phyloP scores from a whole-genome alignment of 2,888 invertebrate species.

The Aporophyla lueneburgensis region DNA sequence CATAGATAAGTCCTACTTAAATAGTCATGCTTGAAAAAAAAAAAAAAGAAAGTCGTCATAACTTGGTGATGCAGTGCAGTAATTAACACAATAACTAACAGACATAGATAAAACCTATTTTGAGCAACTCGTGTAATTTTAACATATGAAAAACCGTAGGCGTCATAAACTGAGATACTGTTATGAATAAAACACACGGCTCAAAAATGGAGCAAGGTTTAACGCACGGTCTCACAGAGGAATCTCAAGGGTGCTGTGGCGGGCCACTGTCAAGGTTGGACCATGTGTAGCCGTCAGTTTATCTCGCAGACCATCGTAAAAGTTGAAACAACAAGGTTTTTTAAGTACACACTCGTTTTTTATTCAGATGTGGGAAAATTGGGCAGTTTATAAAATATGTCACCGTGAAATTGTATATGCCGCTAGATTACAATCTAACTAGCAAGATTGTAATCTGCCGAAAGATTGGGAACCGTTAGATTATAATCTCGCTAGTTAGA shows the following conservation, averaged over 20 bases:
- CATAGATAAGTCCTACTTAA: not conserved
- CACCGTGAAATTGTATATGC: too few relatives aligned
- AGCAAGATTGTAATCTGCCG: too few relatives aligned
- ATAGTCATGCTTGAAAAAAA: too few relatives aligned
- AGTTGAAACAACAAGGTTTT: constrained; percentile 33
- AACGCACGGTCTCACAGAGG: constrained; percentile 40
- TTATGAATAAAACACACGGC: constrained; percentile 51
- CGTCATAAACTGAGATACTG: constrained; percentile 24
- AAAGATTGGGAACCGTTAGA: too few relatives aligned
- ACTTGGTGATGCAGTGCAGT: too few relatives aligned
- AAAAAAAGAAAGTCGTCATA: too few relatives aligned
- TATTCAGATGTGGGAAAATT: too few relatives aligned
- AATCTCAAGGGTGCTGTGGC: constrained; percentile 54
- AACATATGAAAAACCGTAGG: constrained; percentile 6
- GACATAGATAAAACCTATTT: not conserved
- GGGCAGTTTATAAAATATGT: too few relatives aligned
- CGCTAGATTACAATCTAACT: too few relatives aligned
- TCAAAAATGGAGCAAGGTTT: constrained; percentile 58
- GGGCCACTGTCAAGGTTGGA: constrained; percentile 49
- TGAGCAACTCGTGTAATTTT: constrained; percentile 4
- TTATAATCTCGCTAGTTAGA: too few relatives aligned
- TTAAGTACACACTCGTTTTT: constrained; percentile 12
- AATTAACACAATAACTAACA: too few relatives aligned
- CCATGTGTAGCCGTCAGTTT: constrained; percentile 22
- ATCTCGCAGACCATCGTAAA: constrained; percentile 23